Conservation (phyloP, 2,797 vertebrate species). For the Natrix natrix region DNA sequence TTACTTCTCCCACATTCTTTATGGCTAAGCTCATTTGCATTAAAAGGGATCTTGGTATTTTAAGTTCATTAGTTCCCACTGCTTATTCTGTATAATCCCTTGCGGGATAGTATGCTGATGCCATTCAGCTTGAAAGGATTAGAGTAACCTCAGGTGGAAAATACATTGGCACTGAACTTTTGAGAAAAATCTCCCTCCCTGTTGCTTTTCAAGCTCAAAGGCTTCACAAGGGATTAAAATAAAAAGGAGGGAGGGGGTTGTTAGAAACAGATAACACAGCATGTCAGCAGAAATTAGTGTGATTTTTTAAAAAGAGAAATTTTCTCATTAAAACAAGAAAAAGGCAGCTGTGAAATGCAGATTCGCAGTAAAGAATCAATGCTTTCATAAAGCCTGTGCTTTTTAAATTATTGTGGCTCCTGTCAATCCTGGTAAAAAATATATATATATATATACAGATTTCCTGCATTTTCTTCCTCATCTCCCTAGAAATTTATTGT, state of each 20-base stretch:
- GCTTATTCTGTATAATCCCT: slow-evolving; percentile 25
- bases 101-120: background rate
- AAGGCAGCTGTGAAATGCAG: background rate
- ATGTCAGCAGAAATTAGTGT: background rate
- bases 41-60: slow-evolving; percentile 16
- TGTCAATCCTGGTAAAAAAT: background rate
- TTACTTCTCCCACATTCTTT: background rate
- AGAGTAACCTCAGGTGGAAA: slow-evolving; percentile 3
- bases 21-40: slow-evolving; percentile 25
- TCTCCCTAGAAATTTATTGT: background rate
- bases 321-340: background rate
- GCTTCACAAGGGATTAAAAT: background rate
- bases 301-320: background rate
- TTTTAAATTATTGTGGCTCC: background rate
- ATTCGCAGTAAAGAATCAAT: background rate
- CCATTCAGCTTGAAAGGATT: slow-evolving; percentile 4
- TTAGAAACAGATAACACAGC: background rate
- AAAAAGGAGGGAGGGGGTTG: background rate
- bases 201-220: background rate
- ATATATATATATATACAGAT: too few relatives aligned
- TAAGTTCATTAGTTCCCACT: slow-evolving; percentile 18
- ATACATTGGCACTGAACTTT: background rate
- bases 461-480: background rate
- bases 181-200: background rate
- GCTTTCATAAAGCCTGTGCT: background rate